Conservation (phyloP, 2,113 vertebrate species). For the Clarias magur region DNA sequence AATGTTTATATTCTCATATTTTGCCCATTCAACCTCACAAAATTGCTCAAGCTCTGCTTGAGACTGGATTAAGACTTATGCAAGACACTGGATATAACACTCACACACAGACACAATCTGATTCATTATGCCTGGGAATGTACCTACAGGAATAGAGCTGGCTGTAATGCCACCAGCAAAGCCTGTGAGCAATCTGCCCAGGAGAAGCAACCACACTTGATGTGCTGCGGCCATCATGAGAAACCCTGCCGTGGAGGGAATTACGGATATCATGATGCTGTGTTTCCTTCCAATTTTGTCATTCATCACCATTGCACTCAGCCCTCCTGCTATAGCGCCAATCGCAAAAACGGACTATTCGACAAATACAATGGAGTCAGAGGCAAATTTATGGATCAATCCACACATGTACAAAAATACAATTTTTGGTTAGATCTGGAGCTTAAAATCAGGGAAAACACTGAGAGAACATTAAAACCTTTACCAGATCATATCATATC, state of each 20-base stretch:
- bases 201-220: constrained; percentile 80
- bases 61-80: neutral
- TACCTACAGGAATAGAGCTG: constrained; percentile 87
- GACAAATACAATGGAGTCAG: neutral
- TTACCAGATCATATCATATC: neutral
- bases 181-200: constrained; percentile 86
- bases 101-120: neutral
- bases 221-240: constrained; percentile 81
- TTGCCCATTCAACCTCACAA: neutral
- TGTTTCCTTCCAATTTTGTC: constrained; percentile 87
- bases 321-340: constrained; percentile 81
- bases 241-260: constrained; percentile 81
- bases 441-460: neutral
- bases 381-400: neutral
- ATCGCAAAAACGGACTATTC: constrained; percentile 81
- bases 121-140: neutral
- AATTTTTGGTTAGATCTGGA: neutral
- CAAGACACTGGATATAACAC: neutral
- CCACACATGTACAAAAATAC: neutral
- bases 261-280: constrained; percentile 88
- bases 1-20: neutral
- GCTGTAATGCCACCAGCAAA: constrained; percentile 84
- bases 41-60: neutral
- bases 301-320: constrained; percentile 88
- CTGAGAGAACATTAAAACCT: neutral